Percentiles rank a stretch among this genome's conserved stretches.
Conservation (phyloP, 1,140 invertebrate genomes). For the Forficula auricularia region DNA sequence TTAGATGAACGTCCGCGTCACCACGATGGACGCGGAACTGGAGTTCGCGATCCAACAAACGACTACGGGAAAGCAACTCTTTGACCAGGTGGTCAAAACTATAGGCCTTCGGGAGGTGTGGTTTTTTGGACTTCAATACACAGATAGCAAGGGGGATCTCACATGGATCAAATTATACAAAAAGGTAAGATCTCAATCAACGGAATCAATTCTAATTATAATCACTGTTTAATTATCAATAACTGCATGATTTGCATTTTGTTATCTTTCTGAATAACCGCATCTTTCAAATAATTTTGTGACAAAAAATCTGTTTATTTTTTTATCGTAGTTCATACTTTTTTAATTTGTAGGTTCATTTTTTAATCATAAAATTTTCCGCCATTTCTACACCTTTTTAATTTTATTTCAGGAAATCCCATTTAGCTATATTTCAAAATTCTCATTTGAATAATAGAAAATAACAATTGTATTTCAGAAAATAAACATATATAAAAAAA, state of each 20-base stretch:
- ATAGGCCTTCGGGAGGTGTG: constrained; percentile 97
- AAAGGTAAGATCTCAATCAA: constrained; percentile 72
- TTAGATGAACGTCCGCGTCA: constrained; percentile 95
- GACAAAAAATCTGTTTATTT: too few relatives aligned
- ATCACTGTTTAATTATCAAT: not conserved
- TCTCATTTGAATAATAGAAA: too few relatives aligned
- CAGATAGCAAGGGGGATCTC: constrained; percentile 89
- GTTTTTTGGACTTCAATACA: constrained; percentile 99
- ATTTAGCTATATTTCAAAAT: too few relatives aligned
- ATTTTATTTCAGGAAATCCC: too few relatives aligned
- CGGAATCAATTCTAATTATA: not conserved
- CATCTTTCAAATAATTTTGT: too few relatives aligned
- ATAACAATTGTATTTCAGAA: too few relatives aligned
- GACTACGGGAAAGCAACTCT: constrained; percentile 98
- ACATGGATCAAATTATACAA: constrained; percentile 99
- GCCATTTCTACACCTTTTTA: too few relatives aligned
- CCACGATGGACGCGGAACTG: constrained; percentile 99
- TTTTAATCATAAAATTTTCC: too few relatives aligned
- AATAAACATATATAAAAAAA: too few relatives aligned
- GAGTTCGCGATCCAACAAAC: constrained; percentile 99
- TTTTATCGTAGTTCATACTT: too few relatives aligned
- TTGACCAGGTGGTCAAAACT: constrained; percentile 99
- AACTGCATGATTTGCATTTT: not conserved
- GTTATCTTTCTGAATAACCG: not conserved
- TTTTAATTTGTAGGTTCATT: too few relatives aligned